phyloP scores from a whole-genome alignment of 2,113 vertebrate genomes.

The Ochotona curzoniae region DNA sequence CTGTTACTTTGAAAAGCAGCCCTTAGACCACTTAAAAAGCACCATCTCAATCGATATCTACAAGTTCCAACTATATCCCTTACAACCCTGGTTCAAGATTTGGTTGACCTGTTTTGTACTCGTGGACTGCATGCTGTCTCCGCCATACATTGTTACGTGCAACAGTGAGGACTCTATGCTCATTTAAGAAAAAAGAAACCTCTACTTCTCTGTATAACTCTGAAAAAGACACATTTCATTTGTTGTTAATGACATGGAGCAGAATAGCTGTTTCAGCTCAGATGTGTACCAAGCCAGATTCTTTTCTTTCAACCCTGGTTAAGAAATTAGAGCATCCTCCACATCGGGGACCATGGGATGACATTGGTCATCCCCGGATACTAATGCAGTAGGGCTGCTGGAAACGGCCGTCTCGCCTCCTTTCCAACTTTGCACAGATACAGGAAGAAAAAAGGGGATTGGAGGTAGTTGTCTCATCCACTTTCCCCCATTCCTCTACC shows the following conservation, averaged over 20 bases:
- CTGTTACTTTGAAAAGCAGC: neutral
- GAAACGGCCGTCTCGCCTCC: too few species aligned
- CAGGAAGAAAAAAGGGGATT: too few species aligned
- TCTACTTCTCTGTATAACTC: neutral
- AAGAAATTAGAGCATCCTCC: conserved; percentile 40
- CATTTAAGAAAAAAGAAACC: neutral
- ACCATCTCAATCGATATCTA: neutral
- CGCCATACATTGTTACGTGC: too few species aligned
- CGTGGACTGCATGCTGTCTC: neutral
- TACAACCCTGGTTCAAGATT: neutral
- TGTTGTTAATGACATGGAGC: conserved; percentile 4
- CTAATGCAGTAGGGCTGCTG: too few species aligned
- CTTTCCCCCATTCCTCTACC: too few species aligned
- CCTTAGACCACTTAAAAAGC: neutral
- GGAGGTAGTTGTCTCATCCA: too few species aligned
- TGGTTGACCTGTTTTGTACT: neutral
- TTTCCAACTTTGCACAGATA: too few species aligned
- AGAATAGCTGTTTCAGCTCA: conserved; percentile 21
- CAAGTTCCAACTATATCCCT: neutral
- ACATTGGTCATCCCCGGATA: too few species aligned
- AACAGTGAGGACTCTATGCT: neutral
- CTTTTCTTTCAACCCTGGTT: neutral
- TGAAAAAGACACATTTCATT: neutral
- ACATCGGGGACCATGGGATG: too few species aligned
- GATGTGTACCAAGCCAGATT: conserved; percentile 12